These are phyloP conservation scores for Drosophila pruinosa DNA, from an alignment of 1,140 invertebrate species.

Conservation along the genomic window DNA sequence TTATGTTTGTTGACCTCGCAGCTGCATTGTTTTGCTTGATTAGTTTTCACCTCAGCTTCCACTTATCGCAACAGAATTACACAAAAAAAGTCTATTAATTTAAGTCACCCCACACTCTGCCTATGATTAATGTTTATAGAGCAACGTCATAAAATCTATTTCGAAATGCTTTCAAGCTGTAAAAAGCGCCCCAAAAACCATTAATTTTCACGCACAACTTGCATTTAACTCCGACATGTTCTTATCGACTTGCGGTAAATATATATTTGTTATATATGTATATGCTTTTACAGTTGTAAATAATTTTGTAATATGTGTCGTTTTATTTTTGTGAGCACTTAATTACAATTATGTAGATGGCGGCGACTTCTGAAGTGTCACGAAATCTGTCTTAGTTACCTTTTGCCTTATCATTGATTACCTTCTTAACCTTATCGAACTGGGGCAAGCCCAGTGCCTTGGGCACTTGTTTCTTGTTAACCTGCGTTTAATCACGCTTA, in stretches of 20 bases:
- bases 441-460: conserved; percentile 10
- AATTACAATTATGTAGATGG: conserved; percentile 28
- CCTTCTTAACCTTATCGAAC: conserved; percentile 9
- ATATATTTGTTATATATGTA: background rate
- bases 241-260: conserved; percentile 10
- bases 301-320: conserved; percentile 13
- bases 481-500: conserved; percentile 5
- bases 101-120: background rate
- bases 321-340: conserved; percentile 7
- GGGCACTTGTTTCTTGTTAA: background rate
- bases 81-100: conserved; percentile 39
- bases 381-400: conserved; percentile 3
- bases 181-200: conserved; percentile 20
- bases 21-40: conserved; percentile 51
- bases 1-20: background rate
- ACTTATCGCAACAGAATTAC: conserved; percentile 9
- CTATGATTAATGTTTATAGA: conserved; percentile 22
- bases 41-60: conserved; percentile 10
- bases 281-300: conserved; percentile 12
- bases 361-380: background rate
- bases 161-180: conserved; percentile 31
- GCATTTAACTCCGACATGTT: conserved; percentile 13
- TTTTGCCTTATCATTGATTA: too few relatives aligned
- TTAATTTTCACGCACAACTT: conserved; percentile 33
- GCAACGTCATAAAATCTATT: conserved; percentile 31